Evolutionary conservation across 1,140 invertebrate genomes (phyloP).

Genomic region (Medauroidea extradentata): DNA sequence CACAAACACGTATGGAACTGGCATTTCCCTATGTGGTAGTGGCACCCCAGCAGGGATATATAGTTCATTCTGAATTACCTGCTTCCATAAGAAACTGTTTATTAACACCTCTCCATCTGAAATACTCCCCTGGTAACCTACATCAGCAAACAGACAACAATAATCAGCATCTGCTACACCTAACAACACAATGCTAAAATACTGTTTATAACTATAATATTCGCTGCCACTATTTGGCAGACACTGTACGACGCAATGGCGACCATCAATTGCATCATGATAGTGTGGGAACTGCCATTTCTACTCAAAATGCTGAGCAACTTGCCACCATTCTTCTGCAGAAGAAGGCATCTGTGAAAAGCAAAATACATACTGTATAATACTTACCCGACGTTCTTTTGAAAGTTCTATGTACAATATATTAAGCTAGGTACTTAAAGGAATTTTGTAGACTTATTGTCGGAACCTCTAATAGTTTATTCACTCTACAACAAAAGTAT

Average conservation of each 20-base stretch:
- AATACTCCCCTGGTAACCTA: constrained; percentile 35
- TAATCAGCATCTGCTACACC: constrained; percentile 37
- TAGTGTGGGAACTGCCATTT: constrained; percentile 20
- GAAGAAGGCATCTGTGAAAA: no score
- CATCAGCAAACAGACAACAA: constrained; percentile 36
- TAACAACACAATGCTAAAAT: constrained; percentile 35
- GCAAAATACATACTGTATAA: no score
- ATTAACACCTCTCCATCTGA: constrained; percentile 31
- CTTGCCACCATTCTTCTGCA: constrained; percentile 17
- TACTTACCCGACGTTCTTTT: no score
- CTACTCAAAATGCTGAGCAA: constrained; percentile 19
- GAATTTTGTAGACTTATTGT: no score
- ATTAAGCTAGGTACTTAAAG: no score
- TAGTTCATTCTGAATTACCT: constrained; percentile 15
- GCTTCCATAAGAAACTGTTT: constrained; percentile 9
- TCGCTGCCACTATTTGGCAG: constrained; percentile 32
- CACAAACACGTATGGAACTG: constrained; percentile 31
- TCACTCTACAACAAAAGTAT: no score
- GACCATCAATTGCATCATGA: constrained; percentile 19
- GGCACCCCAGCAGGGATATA: constrained; percentile 23
- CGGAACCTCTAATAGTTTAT: no score
- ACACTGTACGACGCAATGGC: no score
- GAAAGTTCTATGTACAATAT: no score
- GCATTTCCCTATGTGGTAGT: constrained; percentile 23
- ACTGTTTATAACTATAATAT: constrained; percentile 39